Evolutionary conservation across 2,888 invertebrate genomes (phyloP).

Genomic region (Ochlodes sylvanus): DNA sequence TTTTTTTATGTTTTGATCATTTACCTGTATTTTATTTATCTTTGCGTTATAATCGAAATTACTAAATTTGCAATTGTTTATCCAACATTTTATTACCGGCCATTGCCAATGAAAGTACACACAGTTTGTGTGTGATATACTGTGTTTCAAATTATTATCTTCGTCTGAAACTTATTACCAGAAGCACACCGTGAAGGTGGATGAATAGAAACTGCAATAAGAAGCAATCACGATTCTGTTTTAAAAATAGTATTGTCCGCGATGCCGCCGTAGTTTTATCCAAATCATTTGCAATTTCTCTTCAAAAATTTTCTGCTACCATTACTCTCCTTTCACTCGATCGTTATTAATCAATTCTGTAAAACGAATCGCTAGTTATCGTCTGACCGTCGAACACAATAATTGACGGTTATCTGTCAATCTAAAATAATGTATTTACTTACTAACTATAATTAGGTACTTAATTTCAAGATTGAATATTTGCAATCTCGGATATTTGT

Average conservation of each 20-base stretch:
- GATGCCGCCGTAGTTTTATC: conserved; percentile 35
- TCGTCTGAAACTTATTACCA: conserved; percentile 10
- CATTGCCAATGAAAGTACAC: background rate
- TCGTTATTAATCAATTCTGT: conserved; percentile 48
- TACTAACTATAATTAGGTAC: no score
- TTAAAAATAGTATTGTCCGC: conserved; percentile 35
- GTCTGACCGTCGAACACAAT: conserved; percentile 39
- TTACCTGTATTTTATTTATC: no score
- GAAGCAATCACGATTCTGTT: conserved; percentile 10
- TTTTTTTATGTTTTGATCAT: no score
- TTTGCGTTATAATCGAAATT: no score
- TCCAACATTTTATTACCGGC: no score
- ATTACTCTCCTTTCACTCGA: conserved; percentile 52
- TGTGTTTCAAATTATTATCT: background rate
- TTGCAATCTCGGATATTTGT: no score
- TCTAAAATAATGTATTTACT: background rate
- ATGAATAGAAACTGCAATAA: conserved; percentile 19
- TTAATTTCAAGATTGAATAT: no score
- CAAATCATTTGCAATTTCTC: conserved; percentile 34
- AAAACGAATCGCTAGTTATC: conserved; percentile 49
- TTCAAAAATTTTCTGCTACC: conserved; percentile 40
- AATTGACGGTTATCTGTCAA: background rate
- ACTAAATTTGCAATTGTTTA: no score
- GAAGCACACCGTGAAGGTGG: conserved; percentile 23
- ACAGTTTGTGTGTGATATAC: background rate